Evolutionary conservation across 2,888 invertebrate genomes (phyloP).

Genomic region (Diachrysia chrysitis): DNA sequence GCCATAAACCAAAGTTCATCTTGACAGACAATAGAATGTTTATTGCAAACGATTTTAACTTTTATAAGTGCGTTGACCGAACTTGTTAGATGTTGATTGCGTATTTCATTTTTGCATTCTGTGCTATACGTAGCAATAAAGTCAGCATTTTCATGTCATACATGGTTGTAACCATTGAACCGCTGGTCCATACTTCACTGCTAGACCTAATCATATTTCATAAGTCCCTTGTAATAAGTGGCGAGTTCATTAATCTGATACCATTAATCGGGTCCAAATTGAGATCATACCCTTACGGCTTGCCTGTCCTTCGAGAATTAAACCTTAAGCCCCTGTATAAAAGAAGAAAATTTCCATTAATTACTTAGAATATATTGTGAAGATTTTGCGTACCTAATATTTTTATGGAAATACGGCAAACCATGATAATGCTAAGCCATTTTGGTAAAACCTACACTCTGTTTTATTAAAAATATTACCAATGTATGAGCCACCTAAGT

Average conservation of each 20-base stretch:
- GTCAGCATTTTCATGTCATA: slow-evolving; percentile 3
- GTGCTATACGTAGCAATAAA: slow-evolving; percentile 16
- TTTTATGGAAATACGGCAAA: background rate
- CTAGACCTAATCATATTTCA: no score
- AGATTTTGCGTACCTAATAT: background rate
- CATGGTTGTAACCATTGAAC: background rate
- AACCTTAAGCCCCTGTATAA: background rate
- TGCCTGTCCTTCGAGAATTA: background rate
- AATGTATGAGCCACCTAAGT: background rate
- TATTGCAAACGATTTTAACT: slow-evolving; percentile 67
- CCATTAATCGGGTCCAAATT: background rate
- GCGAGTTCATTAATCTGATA: background rate
- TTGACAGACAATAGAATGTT: slow-evolving; percentile 71
- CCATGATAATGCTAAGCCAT: background rate
- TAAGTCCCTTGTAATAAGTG: background rate
- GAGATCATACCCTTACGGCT: background rate
- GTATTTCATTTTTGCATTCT: slow-evolving; percentile 31
- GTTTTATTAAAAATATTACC: slow-evolving; percentile 2
- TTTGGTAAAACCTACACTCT: background rate
- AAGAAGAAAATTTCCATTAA: background rate
- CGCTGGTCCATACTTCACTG: background rate
- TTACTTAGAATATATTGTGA: background rate
- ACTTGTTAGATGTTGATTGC: slow-evolving; percentile 22
- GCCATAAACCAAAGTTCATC: slow-evolving; percentile 70
- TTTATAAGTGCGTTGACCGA: slow-evolving; percentile 69